Conservation (phyloP, 2,888 invertebrate genomes). For the Vanessa cardui region DNA sequence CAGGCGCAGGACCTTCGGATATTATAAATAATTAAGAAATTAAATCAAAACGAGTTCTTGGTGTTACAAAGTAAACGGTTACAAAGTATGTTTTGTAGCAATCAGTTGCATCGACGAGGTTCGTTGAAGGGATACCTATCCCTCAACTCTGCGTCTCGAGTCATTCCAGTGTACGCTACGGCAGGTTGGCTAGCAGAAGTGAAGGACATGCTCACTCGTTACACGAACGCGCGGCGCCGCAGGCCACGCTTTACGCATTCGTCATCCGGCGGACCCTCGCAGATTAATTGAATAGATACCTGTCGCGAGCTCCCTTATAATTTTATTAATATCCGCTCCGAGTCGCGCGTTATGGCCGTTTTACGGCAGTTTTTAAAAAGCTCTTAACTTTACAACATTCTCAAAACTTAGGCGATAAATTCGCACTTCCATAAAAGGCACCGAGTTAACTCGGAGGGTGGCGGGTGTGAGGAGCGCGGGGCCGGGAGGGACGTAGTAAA, state of each 20-base stretch:
- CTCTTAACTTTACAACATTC: slow-evolving; percentile 51
- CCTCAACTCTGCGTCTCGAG: not conserved
- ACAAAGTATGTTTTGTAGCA: too few relatives aligned
- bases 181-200: too few relatives aligned
- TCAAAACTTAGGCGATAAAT: slow-evolving; percentile 54
- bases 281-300: slow-evolving; percentile 47
- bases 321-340: slow-evolving; percentile 44
- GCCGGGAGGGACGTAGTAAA: slow-evolving; percentile 40
- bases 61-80: too few relatives aligned
- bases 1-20: not conserved
- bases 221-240: too few relatives aligned
- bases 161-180: not conserved
- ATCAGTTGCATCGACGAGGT: too few relatives aligned
- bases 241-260: slow-evolving; percentile 9
- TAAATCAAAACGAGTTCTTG: not conserved
- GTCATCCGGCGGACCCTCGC: slow-evolving; percentile 22
- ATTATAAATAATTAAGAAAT: not conserved
- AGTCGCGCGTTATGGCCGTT: slow-evolving; percentile 40
- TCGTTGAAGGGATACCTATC: too few relatives aligned
- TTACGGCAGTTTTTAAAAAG: slow-evolving; percentile 53
- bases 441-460: slow-evolving; percentile 29
- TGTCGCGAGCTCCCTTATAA: slow-evolving; percentile 34
- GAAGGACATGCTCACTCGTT: too few relatives aligned
- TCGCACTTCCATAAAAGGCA: slow-evolving; percentile 49
- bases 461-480: slow-evolving; percentile 19